phyloP scores from a whole-genome alignment of 2,113 vertebrate genomes.

The Oceanodroma tethys region DNA sequence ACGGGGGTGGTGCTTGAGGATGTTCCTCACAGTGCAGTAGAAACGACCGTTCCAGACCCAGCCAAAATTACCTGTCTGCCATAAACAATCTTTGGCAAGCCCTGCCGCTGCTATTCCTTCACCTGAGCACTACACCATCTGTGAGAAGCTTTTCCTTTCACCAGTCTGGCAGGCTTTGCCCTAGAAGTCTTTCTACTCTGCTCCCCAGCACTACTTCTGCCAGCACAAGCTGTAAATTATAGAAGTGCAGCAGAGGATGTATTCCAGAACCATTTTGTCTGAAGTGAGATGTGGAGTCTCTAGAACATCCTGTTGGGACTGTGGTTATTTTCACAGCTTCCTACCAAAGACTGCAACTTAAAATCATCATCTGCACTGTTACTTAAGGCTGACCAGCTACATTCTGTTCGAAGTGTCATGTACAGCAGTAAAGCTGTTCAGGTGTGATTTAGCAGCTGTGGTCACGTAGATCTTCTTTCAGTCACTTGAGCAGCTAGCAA shows the following conservation, averaged over 20 bases:
- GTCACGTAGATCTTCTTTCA: neutral
- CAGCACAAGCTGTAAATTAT: neutral
- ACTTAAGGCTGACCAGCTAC: neutral
- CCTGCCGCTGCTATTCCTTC: neutral
- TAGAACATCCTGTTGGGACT: neutral
- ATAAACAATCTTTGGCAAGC: neutral
- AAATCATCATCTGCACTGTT: neutral
- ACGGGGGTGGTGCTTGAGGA: neutral
- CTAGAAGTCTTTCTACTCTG: neutral
- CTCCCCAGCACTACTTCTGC: neutral
- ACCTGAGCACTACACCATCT: neutral
- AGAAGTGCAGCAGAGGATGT: neutral
- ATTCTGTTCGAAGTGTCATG: neutral
- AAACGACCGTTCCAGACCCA: neutral
- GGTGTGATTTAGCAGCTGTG: neutral
- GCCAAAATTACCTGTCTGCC: neutral
- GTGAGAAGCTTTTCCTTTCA: neutral
- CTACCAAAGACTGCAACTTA: neutral
- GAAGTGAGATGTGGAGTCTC: neutral
- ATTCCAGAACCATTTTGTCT: neutral
- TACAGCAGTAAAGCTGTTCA: neutral
- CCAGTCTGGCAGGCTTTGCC: neutral
- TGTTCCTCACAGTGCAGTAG: rapidly evolving
- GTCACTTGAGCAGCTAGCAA: neutral
- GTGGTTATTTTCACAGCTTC: neutral